Conservation (phyloP, 2,113 vertebrate species). For the Malaclemys terrapin region DNA sequence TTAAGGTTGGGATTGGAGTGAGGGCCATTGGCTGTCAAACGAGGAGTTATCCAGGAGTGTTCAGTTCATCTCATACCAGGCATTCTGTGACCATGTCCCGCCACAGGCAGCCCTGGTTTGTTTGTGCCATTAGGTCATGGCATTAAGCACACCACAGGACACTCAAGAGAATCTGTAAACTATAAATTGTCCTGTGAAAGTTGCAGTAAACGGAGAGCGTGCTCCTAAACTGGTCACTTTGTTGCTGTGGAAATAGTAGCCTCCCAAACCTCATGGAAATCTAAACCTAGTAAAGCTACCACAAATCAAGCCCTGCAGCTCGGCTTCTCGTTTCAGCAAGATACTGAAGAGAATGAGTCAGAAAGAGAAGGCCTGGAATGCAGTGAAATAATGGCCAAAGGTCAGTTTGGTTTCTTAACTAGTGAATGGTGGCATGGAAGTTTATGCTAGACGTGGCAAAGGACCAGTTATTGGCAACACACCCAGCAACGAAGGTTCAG, state of each 20-base stretch:
- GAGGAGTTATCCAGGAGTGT: background rate
- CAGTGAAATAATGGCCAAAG: background rate
- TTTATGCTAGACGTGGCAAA: background rate
- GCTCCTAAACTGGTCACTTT: background rate
- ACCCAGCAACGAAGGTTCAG: background rate
- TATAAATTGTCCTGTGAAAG: background rate
- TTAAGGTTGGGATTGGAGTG: background rate
- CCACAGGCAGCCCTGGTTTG: rapidly evolving
- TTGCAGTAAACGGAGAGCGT: background rate
- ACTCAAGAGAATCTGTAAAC: background rate
- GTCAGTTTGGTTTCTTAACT: background rate
- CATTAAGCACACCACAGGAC: background rate
- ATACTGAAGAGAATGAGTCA: background rate
- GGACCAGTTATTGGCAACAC: background rate
- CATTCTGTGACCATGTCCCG: background rate
- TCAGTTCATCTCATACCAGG: background rate
- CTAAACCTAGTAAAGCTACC: background rate
- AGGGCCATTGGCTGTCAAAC: background rate
- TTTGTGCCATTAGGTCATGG: background rate
- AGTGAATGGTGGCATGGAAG: background rate
- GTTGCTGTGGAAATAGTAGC: slow-evolving; percentile 41
- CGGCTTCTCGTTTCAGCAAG: background rate
- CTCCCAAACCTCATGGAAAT: slow-evolving; percentile 15
- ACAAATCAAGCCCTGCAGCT: background rate
- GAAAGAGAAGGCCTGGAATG: background rate